These are phyloP conservation scores for Dolichallabes microphthalmus DNA, from an alignment of 2,113 vertebrate genomes.

Conservation along the genomic window DNA sequence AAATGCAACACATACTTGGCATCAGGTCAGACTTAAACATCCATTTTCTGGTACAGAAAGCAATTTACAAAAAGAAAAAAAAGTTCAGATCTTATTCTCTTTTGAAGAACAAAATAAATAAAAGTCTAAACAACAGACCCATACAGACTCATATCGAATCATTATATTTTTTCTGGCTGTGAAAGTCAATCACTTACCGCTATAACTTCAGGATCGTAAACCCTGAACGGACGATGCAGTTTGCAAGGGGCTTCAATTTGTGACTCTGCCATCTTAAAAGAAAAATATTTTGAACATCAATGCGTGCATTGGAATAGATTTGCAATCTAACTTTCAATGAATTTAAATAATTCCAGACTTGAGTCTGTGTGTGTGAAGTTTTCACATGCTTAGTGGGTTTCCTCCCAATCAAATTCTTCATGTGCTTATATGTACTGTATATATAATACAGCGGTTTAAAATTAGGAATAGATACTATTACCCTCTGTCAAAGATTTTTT, in stretches of 20 bases:
- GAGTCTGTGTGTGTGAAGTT: too few species aligned
- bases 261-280: conserved; percentile 46
- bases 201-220: conserved; percentile 65
- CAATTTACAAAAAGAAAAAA: not conserved
- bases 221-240: conserved; percentile 44
- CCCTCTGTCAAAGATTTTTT: too few species aligned
- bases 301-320: not conserved
- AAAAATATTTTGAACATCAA: not conserved
- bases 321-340: too few species aligned
- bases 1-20: not conserved
- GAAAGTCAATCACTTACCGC: conserved; percentile 60
- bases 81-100: not conserved
- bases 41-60: not conserved
- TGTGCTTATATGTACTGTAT: too few species aligned
- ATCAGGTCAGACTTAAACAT: not conserved
- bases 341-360: too few species aligned
- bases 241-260: conserved; percentile 8
- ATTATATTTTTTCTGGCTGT: not conserved
- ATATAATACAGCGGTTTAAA: too few species aligned
- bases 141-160: not conserved
- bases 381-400: too few species aligned
- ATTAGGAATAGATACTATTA: too few species aligned
- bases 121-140: not conserved
- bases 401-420: too few species aligned
- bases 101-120: not conserved